Evolutionary conservation across 2,888 invertebrate genomes (phyloP), one percentile per base, ranked within the genome.

Genomic region (Conops quadrifasciatus): DNA sequence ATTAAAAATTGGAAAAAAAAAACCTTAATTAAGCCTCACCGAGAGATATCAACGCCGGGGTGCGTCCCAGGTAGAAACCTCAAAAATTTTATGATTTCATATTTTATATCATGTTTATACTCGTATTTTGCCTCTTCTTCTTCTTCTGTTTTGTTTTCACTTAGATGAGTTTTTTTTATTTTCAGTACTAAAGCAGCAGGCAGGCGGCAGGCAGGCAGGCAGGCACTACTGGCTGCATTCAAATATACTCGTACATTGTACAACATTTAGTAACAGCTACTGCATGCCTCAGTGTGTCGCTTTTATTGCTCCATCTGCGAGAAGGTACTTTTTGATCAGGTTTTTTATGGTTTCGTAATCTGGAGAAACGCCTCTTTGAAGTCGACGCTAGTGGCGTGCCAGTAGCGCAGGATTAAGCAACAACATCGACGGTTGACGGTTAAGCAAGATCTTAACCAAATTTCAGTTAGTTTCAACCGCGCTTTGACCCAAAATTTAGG

Each of bases 61-160:
- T 45, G 26, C 43, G 28, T 65, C 51, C 30, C 30, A 24, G 19
- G n/a, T 65, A 30, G 51, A 45, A 65, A 65, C 65, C 65, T 28
- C 58, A 65, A 49, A 65, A 51, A 47, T 65, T 65, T 65, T 65
- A 51, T 65, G 30, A 30, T 64, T 64, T 64, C 13, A 49, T 64
- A 47, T 47, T 43, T 64, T 64, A 36, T 60, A 60, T 19, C 19
- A 56, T 56, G 21, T 59, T 26, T 36, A 36, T 36, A 36, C 9
- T 7, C 4, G 11, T 30, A 13, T 64, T 64, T 45, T 64, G 43
- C 30, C 24, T 16, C n/a, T 16, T 9, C 11, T 19, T 43, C 11
- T 19, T 30, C 11, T 15, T 45, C 5, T 24, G 2, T 24, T 63
- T 21, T 45, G 16, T 30, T 13, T 63, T 45, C 58, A 26, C 15